phyloP scores from a whole-genome alignment of 2,888 invertebrate genomes.

The Trachelus tabidus region DNA sequence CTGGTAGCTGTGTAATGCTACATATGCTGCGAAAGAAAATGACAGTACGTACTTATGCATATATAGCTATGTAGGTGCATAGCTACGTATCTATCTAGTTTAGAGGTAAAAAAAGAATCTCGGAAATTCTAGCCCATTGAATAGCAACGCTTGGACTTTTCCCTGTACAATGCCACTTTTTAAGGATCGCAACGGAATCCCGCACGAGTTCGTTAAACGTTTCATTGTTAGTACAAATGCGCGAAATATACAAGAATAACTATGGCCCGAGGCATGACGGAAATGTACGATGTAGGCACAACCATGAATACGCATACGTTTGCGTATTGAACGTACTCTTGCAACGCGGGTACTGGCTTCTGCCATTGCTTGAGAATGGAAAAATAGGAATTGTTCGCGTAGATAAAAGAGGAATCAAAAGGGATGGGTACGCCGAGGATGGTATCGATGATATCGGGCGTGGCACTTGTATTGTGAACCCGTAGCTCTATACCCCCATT shows the following conservation, averaged over 20 bases:
- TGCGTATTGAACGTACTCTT: neutral
- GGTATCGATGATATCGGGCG: conserved; percentile 38
- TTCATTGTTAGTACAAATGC: conserved; percentile 30
- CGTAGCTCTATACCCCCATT: conserved; percentile 9
- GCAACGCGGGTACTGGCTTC: neutral
- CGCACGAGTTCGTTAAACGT: conserved; percentile 35
- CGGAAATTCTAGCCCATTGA: conserved; percentile 23
- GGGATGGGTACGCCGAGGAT: conserved; percentile 22
- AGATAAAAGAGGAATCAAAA: conserved; percentile 7
- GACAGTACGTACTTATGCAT: neutral
- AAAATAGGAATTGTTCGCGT: neutral
- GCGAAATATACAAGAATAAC: neutral
- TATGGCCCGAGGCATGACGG: neutral
- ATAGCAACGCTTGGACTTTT: conserved; percentile 19
- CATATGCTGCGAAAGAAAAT: neutral
- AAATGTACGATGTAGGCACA: neutral
- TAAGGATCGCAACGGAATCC: conserved; percentile 19
- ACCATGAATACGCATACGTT: neutral
- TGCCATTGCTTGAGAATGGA: neutral
- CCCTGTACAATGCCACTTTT: conserved; percentile 21
- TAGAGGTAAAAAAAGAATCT: conserved; percentile 4
- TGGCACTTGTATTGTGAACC: conserved; percentile 34
- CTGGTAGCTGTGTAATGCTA: neutral
- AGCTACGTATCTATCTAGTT: neutral
- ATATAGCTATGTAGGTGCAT: neutral